These are phyloP conservation scores for Ruditapes philippinarum DNA, from an alignment of 1,140 invertebrate genomes.

Conservation along the genomic window DNA sequence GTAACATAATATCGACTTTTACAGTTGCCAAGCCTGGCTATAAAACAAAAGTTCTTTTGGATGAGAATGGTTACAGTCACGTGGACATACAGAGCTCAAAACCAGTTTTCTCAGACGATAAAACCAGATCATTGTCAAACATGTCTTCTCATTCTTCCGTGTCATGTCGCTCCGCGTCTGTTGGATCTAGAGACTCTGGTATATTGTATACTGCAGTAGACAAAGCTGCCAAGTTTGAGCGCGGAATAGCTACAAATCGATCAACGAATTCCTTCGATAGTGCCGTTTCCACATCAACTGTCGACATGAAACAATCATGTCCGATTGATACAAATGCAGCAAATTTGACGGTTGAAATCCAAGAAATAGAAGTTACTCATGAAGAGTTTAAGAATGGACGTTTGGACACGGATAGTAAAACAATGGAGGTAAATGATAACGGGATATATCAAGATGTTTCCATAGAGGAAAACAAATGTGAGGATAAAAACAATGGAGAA, in stretches of 20 bases:
- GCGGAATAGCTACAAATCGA: conserved; percentile 34
- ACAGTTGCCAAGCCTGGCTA: conserved; percentile 50
- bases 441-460: conserved; percentile 29
- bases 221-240: not conserved
- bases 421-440: not conserved
- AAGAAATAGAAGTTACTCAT: conserved; percentile 30
- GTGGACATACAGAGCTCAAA: conserved; percentile 46
- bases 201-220: conserved; percentile 49
- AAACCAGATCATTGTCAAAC: conserved; percentile 43
- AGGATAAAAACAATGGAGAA: not conserved
- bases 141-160: conserved; percentile 57
- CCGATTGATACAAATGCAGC: not conserved
- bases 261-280: conserved; percentile 75
- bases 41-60: conserved; percentile 49
- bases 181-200: conserved; percentile 70
- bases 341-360: conserved; percentile 29
- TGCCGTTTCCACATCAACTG: conserved; percentile 70
- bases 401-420: not conserved
- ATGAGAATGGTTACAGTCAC: conserved; percentile 64
- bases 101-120: conserved; percentile 4
- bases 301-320: conserved; percentile 2
- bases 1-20: conserved; percentile 45
- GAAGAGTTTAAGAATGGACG: not conserved
- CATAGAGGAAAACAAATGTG: not conserved
- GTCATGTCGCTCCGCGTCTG: conserved; percentile 50